phyloP scores from a whole-genome alignment of 2,888 invertebrate genomes.

The Syrphus vitripennis region DNA sequence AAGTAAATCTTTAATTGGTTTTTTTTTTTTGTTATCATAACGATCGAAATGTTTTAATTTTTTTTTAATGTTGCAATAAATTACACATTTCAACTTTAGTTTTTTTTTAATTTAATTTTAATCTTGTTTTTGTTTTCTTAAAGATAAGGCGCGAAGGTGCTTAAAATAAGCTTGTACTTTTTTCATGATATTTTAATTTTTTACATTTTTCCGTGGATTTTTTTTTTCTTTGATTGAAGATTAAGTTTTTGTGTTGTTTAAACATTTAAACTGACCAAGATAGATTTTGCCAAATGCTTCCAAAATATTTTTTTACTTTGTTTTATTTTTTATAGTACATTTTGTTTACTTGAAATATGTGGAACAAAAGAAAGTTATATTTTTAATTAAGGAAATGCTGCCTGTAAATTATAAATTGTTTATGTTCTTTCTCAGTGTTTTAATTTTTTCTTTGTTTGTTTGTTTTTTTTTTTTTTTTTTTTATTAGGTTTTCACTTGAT shows the following conservation, averaged over 20 bases:
- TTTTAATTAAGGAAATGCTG: conserved; percentile 76
- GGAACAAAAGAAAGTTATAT: conserved; percentile 8
- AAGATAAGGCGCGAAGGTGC: conserved; percentile 89
- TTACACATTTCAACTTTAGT: conserved; percentile 77
- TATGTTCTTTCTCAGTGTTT: conserved; percentile 68
- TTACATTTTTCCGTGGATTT: conserved; percentile 81
- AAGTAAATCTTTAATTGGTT: conserved; percentile 72
- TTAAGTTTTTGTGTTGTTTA: conserved; percentile 70
- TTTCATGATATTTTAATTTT: conserved; percentile 83
- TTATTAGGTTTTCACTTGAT: conserved; percentile 25
- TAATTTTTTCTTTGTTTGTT: too few relatives aligned
- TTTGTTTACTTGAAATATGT: conserved; percentile 50
- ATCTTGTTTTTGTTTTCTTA: conserved; percentile 81
- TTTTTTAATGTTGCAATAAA: conserved; percentile 72
- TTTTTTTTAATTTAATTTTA: conserved; percentile 80
- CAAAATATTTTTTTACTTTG: conserved; percentile 76
- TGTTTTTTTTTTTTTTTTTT: too few relatives aligned
- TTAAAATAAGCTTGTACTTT: conserved; percentile 88
- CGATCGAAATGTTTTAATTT: conserved; percentile 68
- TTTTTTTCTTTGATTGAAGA: conserved; percentile 73
- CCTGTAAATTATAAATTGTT: conserved; percentile 79
- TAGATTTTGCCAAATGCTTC: conserved; percentile 81
- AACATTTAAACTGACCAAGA: conserved; percentile 79
- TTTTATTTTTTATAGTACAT: conserved; percentile 63
- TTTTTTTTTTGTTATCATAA: conserved; percentile 75